Conservation (phyloP, 2,888 invertebrate species). For the Volucella bombylans region DNA sequence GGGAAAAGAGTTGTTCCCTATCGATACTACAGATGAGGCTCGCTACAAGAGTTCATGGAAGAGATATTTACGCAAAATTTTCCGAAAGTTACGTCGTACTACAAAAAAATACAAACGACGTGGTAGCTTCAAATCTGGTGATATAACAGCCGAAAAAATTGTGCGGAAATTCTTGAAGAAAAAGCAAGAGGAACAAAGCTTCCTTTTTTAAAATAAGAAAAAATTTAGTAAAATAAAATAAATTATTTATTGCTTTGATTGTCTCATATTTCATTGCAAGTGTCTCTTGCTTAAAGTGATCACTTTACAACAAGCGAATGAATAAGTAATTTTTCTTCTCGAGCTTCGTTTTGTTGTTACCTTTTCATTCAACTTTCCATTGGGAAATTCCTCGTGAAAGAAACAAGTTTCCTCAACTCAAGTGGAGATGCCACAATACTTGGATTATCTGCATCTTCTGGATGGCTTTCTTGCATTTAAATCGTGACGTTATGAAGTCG, state of each 20-base stretch:
- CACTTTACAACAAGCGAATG: slow-evolving; percentile 46
- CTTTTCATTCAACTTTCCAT: slow-evolving; percentile 58
- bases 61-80: slow-evolving; percentile 53
- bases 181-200: slow-evolving; percentile 38
- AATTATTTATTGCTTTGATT: slow-evolving; percentile 34
- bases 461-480: slow-evolving; percentile 10
- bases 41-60: slow-evolving; percentile 48
- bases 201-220: slow-evolving; percentile 34
- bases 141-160: slow-evolving; percentile 55
- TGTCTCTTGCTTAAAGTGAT: slow-evolving; percentile 27
- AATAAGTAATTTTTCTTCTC: slow-evolving; percentile 52
- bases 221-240: slow-evolving; percentile 12
- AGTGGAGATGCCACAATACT: slow-evolving; percentile 46
- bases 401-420: slow-evolving; percentile 54
- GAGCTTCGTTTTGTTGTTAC: slow-evolving; percentile 11
- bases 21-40: slow-evolving; percentile 46
- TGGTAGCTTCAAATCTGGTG: slow-evolving; percentile 52
- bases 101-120: slow-evolving; percentile 50
- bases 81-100: slow-evolving; percentile 55
- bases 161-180: slow-evolving; percentile 29
- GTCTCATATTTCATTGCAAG: slow-evolving; percentile 7
- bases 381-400: slow-evolving; percentile 55
- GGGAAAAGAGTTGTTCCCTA: slow-evolving; percentile 31
- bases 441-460: slow-evolving; percentile 50
- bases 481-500: slow-evolving; percentile 27